Base-by-base conservation (phyloP, 2,888 invertebrate genomes). In the Cosmia trapezina region DNA sequence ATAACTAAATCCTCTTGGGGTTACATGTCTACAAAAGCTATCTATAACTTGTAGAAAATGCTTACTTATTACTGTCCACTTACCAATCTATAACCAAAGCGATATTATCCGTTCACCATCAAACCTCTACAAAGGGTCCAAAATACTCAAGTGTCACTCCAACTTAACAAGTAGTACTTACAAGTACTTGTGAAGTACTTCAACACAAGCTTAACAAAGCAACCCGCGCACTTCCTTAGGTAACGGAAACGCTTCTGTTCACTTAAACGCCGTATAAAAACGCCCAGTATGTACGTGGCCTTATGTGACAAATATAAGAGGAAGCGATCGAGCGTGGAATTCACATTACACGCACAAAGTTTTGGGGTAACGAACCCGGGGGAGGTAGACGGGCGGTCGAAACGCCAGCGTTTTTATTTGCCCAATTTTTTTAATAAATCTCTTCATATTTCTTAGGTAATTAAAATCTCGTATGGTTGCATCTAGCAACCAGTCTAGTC, bases 281-380 rank as follows among this genome's bases (percentile, higher is more conserved):
- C 57, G 54, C 19, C 17, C 43, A 53, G 37, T 71, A 54, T 12
- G 51, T 22, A 61, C 22, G 43, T 9, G 1, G 53, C 22, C 56
- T 73, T 59, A 76, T 65, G 51, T 28, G 71, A 74, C 70, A 63
- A 70, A 68, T 66, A 19, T 65, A 53, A 1, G 54, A 76, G 54
- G 72, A 79, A 72, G 70, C 76, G 64, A 81, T 72, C 33, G 57
- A 67, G 67, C 51, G 81, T 76, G 51, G 56, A 70, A 67, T 81
- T 82, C 70, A 80, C 65, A 70, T 71, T 67, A 70, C 61, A 77
- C 76, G 76, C 76, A 57, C 61, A 62, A 63, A 78, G 49, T 75
- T 28, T 78, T 80, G 59, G 80, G 76, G 71, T 82, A 80, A 80
- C 80, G 83, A 84, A 82, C 80, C 37, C 59, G n/a, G 0, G 4